These are phyloP conservation scores for Diglossa cyanea DNA, from an alignment of 2,797 vertebrate genomes.

Conservation along the genomic window DNA sequence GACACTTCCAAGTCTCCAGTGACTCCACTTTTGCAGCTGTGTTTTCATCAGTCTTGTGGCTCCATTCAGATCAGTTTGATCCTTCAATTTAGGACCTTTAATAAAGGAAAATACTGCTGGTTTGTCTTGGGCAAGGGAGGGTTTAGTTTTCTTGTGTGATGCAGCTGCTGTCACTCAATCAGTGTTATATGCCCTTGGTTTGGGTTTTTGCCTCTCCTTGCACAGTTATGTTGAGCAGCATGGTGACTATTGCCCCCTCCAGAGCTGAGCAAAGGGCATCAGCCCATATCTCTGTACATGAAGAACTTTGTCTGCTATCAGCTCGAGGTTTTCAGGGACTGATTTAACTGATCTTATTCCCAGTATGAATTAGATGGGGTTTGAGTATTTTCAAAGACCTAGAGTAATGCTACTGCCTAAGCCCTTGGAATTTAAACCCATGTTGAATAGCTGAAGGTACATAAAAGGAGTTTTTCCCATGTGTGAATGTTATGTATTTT, in stretches of 20 bases:
- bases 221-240: not conserved
- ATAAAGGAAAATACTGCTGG: not conserved
- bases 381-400: not conserved
- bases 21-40: not conserved
- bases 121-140: not conserved
- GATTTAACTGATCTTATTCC: not conserved
- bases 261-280: not conserved
- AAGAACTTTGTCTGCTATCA: not conserved
- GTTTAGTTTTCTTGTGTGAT: not conserved
- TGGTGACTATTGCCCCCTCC: not conserved
- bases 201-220: not conserved
- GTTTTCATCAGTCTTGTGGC: not conserved
- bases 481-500: not conserved
- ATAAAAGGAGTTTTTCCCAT: not conserved
- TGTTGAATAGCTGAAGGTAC: not conserved
- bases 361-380: not conserved
- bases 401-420: not conserved
- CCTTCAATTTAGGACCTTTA: not conserved
- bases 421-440: not conserved
- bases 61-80: not conserved
- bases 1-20: not conserved
- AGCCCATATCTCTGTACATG: fast-evolving
- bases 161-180: not conserved
- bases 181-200: not conserved
- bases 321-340: not conserved